Evolutionary conservation across 2,888 invertebrate species (phyloP).

Genomic region (Tromatobia lineatoria): DNA sequence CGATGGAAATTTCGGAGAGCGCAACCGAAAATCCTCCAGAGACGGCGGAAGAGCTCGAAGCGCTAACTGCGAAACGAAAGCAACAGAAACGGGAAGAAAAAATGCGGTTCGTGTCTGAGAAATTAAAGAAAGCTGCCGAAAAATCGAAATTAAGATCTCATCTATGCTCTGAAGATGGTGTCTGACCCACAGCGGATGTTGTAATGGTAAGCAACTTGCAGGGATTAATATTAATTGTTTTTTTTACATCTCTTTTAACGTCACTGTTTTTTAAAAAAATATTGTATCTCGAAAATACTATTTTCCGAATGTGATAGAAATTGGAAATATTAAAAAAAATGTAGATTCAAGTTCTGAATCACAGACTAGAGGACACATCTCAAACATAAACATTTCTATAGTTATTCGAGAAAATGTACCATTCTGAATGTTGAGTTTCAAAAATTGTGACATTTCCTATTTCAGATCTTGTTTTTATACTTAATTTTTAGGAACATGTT

Average conservation of each 20-base stretch:
- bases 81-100: constrained; percentile 77
- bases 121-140: constrained; percentile 70
- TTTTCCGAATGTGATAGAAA: too few relatives aligned
- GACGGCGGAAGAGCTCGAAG: constrained; percentile 1
- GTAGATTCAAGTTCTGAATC: too few relatives aligned
- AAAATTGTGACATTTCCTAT: too few relatives aligned
- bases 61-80: constrained; percentile 58
- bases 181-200: background rate
- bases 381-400: too few relatives aligned
- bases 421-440: too few relatives aligned
- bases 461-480: too few relatives aligned
- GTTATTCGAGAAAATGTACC: too few relatives aligned
- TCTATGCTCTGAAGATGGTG: background rate
- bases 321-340: too few relatives aligned
- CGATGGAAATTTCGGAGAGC: background rate
- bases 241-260: background rate
- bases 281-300: background rate
- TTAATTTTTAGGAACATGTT: too few relatives aligned
- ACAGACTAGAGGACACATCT: too few relatives aligned
- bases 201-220: constrained; percentile 4
- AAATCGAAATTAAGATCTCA: constrained; percentile 43
- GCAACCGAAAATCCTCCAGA: background rate
- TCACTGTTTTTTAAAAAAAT: background rate
- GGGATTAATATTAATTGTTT: background rate
- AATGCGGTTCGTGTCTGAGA: constrained; percentile 74